phyloP scores from a whole-genome alignment of 1,140 invertebrate species.

The Polypedilum pembai region DNA sequence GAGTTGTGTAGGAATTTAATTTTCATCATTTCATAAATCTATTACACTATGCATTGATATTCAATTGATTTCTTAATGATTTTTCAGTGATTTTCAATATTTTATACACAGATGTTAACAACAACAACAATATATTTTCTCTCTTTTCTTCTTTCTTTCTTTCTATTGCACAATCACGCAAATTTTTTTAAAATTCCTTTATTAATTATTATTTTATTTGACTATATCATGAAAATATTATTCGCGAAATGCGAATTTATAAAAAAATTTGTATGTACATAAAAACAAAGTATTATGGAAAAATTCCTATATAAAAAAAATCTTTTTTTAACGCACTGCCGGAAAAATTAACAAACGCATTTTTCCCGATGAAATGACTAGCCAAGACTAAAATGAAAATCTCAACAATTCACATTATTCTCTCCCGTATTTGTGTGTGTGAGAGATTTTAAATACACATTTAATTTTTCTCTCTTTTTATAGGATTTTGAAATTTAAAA shows the following conservation, averaged over 20 bases:
- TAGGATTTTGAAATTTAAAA: too few species aligned
- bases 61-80: background rate
- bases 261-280: background rate
- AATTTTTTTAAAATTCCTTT: conserved; percentile 9
- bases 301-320: background rate
- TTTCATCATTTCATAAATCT: background rate
- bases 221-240: background rate
- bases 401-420: background rate
- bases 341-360: conserved; percentile 7
- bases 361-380: conserved; percentile 12
- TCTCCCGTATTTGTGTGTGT: background rate
- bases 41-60: background rate
- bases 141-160: background rate
- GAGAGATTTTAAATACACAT: background rate
- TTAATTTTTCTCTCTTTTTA: background rate
- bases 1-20: background rate
- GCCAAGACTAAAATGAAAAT: background rate
- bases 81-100: background rate
- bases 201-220: conserved; percentile 2
- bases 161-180: conserved; percentile 14
- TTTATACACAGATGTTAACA: conserved; percentile 18
- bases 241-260: background rate
- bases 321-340: conserved; percentile 10
- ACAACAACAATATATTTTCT: conserved; percentile 18
- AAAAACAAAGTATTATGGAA: background rate